Evolutionary conservation across 2,888 invertebrate genomes (phyloP).

Genomic region (Schizaphis graminum): DNA sequence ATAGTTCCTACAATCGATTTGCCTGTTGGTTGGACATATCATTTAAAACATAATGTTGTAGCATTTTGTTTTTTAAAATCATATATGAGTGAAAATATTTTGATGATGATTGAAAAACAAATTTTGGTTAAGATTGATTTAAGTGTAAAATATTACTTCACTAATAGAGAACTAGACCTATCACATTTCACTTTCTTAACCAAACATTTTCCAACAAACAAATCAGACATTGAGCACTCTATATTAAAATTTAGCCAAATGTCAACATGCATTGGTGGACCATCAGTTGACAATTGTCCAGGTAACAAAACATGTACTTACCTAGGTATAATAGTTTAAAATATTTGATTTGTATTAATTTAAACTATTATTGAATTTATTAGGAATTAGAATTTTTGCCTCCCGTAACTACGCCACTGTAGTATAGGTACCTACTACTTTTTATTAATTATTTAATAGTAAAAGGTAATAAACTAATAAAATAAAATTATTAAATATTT

Average conservation of each 20-base stretch:
- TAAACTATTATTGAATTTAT: background rate
- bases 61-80: slow-evolving; percentile 1
- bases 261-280: background rate
- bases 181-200: too few species aligned
- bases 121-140: too few species aligned
- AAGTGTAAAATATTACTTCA: too few species aligned
- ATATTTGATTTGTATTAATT: background rate
- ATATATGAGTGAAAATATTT: slow-evolving; percentile 12
- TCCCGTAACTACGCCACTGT: too few species aligned
- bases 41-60: background rate
- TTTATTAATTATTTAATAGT: too few species aligned
- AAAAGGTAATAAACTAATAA: too few species aligned
- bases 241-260: too few species aligned
- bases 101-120: background rate
- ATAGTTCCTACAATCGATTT: background rate
- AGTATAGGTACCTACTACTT: too few species aligned
- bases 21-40: slow-evolving; percentile 12
- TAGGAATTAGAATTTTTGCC: background rate
- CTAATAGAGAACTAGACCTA: too few species aligned
- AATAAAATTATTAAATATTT: too few species aligned
- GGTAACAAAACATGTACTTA: background rate
- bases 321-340: background rate
- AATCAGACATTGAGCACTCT: too few species aligned
- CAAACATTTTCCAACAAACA: too few species aligned
- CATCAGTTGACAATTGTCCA: slow-evolving; percentile 4